A percentile compares a stretch with the other conserved stretches of the same genome.
phyloP scores from a whole-genome alignment of 2,797 vertebrate species.

The Emydoidea blandingii region DNA sequence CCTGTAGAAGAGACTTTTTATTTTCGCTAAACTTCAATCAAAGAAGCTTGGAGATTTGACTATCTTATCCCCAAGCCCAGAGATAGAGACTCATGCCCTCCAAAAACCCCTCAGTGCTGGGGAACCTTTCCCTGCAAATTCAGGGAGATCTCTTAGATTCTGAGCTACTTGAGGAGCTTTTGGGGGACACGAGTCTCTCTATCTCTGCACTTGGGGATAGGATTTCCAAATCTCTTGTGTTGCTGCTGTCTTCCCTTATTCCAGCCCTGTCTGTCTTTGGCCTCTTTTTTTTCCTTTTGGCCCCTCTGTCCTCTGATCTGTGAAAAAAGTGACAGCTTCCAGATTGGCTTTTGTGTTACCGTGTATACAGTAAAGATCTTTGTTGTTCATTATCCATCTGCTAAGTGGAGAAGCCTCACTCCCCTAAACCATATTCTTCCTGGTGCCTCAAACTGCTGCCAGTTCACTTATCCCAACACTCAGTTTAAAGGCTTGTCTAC shows the following conservation, averaged over 20 bases:
- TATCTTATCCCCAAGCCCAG: not conserved
- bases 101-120: not conserved
- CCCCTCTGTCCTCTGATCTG: not conserved
- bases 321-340: not conserved
- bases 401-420: fast-evolving
- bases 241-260: not conserved
- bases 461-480: fast-evolving
- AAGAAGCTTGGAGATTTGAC: not conserved
- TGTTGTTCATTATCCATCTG: fast-evolving
- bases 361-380: not conserved
- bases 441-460: fast-evolving
- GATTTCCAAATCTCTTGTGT: not conserved
- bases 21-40: not conserved
- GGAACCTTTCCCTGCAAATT: not conserved
- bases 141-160: not conserved
- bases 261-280: not conserved
- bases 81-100: not conserved
- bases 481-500: no score
- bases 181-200: no score
- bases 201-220: not conserved
- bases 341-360: not conserved
- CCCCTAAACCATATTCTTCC: fast-evolving
- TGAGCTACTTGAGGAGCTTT: not conserved
- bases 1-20: not conserved
- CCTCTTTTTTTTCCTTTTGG: not conserved